A percentile compares a stretch with the other conserved stretches of the same genome.
Evolutionary conservation across 2,888 invertebrate species (phyloP).

Genomic region (Hedychridium roseum): DNA sequence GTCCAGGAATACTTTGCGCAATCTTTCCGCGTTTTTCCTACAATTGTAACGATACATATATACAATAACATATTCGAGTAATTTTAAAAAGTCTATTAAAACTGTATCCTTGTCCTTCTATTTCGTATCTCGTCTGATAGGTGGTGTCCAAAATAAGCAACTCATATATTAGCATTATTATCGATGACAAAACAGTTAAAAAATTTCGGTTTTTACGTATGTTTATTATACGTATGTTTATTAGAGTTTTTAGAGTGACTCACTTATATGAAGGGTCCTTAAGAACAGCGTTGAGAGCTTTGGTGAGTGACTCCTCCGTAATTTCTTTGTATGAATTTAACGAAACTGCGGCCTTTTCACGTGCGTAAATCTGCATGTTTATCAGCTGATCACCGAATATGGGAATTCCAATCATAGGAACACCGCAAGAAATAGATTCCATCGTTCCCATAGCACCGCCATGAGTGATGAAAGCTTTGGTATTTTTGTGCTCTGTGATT

Average conservation of each 20-base stretch:
- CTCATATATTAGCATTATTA: no score
- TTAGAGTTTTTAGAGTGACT: no score
- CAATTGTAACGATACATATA: constrained; percentile 14
- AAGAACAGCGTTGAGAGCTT: constrained; percentile 39
- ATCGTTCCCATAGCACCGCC: constrained; percentile 42
- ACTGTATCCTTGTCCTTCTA: no score
- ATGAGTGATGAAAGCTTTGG: constrained; percentile 52
- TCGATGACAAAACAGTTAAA: no score
- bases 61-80: no score
- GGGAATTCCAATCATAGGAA: constrained; percentile 46
- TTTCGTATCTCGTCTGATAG: no score
- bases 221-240: no score
- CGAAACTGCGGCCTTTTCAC: constrained; percentile 35
- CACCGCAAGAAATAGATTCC: constrained; percentile 38
- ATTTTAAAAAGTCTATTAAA: no score
- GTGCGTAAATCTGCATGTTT: constrained; percentile 42
- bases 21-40: constrained; percentile 28
- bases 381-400: constrained; percentile 39
- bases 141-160: no score
- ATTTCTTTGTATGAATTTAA: constrained; percentile 33
- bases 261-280: constrained; percentile 40
- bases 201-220: no score
- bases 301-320: constrained; percentile 37
- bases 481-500: constrained; percentile 51
- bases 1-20: constrained; percentile 42